Evolutionary conservation across 2,888 invertebrate genomes (phyloP), one percentile per base, ranked within the genome.

Genomic region (Melieria omissa): DNA sequence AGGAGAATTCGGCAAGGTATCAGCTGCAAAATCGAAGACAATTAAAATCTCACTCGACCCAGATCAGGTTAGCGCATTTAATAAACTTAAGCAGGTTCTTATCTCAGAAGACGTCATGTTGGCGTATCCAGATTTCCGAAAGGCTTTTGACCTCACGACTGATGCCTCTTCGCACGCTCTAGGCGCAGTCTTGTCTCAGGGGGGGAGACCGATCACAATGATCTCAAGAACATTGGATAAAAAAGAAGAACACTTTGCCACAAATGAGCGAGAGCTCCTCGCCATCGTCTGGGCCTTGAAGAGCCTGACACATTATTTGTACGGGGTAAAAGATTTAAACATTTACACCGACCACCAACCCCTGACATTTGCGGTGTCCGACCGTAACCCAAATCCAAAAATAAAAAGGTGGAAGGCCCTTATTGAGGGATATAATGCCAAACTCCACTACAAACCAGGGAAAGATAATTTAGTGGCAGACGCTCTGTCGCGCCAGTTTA

Each of bases 1-100:
- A 41, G 75, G 76, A 0, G 75, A 75, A 65, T 76, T 77, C 52
- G 76, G 75, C 29, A 74, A 69, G 47, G 67, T 77, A 8, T 68
- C 71, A 44, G 69, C 76, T 10, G 42, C 58, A 8, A 65, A 70
- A 52, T 76, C 71, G 16, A 77, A 73, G 41, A 73, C 65, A 45
- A 54, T 73, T 6, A 42, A 16, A 61, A 62, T 72, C 2, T 45
- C 68, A 9, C 60, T 76, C 16, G 66, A 74, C 47, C 68, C 71
- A 44, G 60, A 71, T 49, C 67, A 68, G 29, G 10, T 65, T 9
- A 14, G 65, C 16, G 73, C 74, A 10, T 76, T 75, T 52, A 42
- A 76, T 9, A 77, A n/a, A 72, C 58, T 8, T 73, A 65, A 10
- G 69, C n/a, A n/a, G n/a, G n/a, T n/a, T n/a, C n/a, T n/a, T n/a